Evolutionary conservation across 2,797 vertebrate species (phyloP), one percentile per base, ranked within the genome.

Genomic region (Falco peregrinus): DNA sequence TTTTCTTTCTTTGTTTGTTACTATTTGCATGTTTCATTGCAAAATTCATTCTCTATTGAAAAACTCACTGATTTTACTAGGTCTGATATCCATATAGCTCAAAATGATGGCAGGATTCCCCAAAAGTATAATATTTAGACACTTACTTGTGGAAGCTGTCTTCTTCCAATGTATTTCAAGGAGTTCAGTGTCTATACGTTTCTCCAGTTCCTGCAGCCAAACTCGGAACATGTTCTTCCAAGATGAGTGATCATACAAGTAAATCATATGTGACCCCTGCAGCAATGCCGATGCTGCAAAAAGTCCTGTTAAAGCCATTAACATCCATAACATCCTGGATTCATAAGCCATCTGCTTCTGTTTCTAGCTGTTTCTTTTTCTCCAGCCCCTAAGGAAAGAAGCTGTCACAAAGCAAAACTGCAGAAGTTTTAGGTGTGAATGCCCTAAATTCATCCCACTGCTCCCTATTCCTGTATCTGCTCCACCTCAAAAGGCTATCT

Each of bases 331-430:
- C 45, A 85, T 90, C 28, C 64, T 89, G 56, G 53, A 87, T 92
- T 89, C 89, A 89, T 87, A 94, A 93, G 91, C 93, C 71, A 92
- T 73, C 51, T 87, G 6, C 2, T 74, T 92, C 64, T 53, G 16
- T 83, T 85, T 70, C 80, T 70, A 82, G 68, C n/a, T 64, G 9
- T 33, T 75, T 56, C 31, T 64, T 54, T 56, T 15, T 31, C 17
- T 74, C 45, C 5, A 21, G 10, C 7, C 39, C 16, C n/a, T 60
- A 68, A 76, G 80, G 77, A 79, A 43, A 48, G 68, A 90, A 77
- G n/a, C 39, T 82, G 35, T 22, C 21, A 82, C 41, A 80, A 79
- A 74, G 18, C n/a, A 91, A 48, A 82, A 45, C 12, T 69, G 48
- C 59, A 14, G 37, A 83, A 80, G 25, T 9, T 73, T 81, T 73